A percentile compares a stretch with the other conserved stretches of the same genome.
Conservation (phyloP, 2,113 vertebrate species). For the Panthera tigris region DNA sequence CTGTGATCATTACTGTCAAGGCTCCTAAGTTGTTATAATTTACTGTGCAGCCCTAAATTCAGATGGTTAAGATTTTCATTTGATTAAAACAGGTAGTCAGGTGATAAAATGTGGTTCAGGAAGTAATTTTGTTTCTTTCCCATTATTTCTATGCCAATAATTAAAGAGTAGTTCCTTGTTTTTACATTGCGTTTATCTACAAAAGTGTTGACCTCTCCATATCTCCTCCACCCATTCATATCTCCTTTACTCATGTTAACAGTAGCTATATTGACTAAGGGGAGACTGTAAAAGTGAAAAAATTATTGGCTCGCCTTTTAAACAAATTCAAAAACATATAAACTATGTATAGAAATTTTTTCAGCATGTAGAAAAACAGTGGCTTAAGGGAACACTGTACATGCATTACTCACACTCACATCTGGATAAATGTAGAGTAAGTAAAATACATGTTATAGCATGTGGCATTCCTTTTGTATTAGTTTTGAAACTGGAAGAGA, state of each 20-base stretch:
- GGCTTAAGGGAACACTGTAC: conserved; percentile 38
- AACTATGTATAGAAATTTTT: background rate
- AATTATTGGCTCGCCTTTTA: background rate
- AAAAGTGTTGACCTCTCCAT: background rate
- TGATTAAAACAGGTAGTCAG: conserved; percentile 13
- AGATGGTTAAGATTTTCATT: conserved; percentile 24
- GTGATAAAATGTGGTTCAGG: background rate
- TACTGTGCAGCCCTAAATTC: background rate
- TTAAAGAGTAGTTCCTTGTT: conserved; percentile 19
- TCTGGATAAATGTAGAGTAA: background rate
- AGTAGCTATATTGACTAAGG: background rate
- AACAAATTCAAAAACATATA: conserved; percentile 12
- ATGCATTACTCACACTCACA: conserved; percentile 30
- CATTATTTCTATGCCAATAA: conserved; percentile 38
- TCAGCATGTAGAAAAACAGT: background rate
- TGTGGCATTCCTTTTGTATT: background rate
- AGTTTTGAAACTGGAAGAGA: background rate
- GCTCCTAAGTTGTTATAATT: background rate
- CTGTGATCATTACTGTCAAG: background rate
- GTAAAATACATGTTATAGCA: conserved; percentile 19
- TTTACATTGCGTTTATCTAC: conserved; percentile 29
- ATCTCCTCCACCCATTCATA: background rate
- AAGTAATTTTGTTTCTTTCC: conserved; percentile 46
- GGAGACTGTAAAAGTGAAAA: background rate
- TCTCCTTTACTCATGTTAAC: background rate